Evolutionary conservation across 2,113 vertebrate species (phyloP).

Genomic region (Xenopus borealis): DNA sequence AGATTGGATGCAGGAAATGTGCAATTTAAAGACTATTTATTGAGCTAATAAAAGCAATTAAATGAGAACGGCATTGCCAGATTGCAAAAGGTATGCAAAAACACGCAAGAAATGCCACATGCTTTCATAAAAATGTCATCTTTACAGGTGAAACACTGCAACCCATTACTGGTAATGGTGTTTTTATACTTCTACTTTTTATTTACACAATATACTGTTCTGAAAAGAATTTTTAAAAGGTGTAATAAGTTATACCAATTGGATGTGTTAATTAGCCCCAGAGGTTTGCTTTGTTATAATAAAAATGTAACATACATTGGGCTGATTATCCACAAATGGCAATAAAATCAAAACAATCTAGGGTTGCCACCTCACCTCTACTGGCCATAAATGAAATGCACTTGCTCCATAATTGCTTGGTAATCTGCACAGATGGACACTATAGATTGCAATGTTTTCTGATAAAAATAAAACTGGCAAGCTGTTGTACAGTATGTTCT

Average conservation of each 20-base stretch:
- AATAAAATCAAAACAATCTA: too few species aligned
- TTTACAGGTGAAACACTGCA: constrained; percentile 18
- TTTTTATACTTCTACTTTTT: neutral
- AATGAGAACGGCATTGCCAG: constrained; percentile 15
- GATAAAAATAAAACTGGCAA: too few species aligned
- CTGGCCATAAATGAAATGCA: too few species aligned
- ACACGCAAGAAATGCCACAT: constrained; percentile 11
- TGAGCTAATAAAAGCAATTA: constrained; percentile 41
- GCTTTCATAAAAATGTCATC: constrained; percentile 34
- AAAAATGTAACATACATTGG: neutral
- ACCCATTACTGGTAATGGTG: constrained; percentile 29
- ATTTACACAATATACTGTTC: constrained; percentile 27
- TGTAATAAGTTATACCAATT: neutral
- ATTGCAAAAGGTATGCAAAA: constrained; percentile 38
- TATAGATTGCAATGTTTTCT: too few species aligned
- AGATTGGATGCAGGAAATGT: constrained; percentile 23
- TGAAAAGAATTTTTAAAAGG: constrained; percentile 28
- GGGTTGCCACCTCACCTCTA: too few species aligned
- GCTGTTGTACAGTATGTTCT: too few species aligned
- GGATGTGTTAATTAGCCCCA: constrained; percentile 1
- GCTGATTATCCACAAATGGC: too few species aligned
- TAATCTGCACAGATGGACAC: too few species aligned
- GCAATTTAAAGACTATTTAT: constrained; percentile 42
- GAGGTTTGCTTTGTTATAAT: neutral
- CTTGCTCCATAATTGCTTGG: too few species aligned